These are phyloP conservation scores for Paratilapia polleni DNA, from an alignment of 2,113 vertebrate species.

Conservation along the genomic window DNA sequence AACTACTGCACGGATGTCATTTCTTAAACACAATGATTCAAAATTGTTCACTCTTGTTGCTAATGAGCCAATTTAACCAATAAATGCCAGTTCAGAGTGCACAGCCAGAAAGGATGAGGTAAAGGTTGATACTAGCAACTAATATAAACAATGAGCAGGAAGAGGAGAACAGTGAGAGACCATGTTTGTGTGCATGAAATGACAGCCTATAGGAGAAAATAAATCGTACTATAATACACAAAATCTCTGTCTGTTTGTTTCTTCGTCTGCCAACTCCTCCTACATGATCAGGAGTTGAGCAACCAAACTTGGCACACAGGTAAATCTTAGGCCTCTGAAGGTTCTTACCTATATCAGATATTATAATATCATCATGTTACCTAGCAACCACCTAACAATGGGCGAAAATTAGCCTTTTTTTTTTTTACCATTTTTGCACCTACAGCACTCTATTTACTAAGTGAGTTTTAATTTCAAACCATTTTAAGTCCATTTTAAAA, in stretches of 20 bases:
- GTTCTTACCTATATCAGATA: not conserved
- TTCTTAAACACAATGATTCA: not conserved
- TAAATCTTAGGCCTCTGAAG: not conserved
- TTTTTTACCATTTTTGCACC: not conserved
- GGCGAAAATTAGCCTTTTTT: not conserved
- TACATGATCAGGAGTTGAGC: not conserved
- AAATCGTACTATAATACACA: rapidly evolving
- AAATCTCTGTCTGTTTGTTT: not conserved
- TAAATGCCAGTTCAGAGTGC: not conserved
- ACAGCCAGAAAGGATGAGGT: not conserved
- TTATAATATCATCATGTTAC: not conserved
- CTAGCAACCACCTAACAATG: not conserved
- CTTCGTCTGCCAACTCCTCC: not conserved
- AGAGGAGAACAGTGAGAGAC: not conserved
- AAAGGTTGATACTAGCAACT: not conserved
- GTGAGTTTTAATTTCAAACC: not conserved
- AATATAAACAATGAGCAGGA: not conserved
- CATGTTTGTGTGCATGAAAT: not conserved
- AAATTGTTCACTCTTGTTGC: not conserved
- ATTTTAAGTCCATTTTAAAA: not conserved
- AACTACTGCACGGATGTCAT: not conserved
- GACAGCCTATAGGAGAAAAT: not conserved
- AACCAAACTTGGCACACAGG: not conserved
- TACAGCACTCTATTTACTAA: no score
- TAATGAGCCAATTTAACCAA: not conserved